Conservation (phyloP, 2,797 vertebrate species). For the Threskiornis aethiopicus region DNA sequence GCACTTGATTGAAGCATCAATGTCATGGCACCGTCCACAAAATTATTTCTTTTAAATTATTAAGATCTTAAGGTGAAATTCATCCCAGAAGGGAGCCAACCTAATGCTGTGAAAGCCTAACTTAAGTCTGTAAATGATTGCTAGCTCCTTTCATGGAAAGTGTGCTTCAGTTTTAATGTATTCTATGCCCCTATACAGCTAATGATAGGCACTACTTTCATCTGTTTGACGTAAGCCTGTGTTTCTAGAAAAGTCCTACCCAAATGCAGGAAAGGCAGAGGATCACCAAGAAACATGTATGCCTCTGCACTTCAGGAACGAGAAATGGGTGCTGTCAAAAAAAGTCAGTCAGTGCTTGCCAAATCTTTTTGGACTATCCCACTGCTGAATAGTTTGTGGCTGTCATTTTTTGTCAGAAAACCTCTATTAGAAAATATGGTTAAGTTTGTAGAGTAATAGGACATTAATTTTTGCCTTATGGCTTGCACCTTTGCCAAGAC, state of each 20-base stretch:
- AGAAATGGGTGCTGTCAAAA: background rate
- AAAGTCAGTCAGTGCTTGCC: background rate
- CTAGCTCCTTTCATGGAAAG: background rate
- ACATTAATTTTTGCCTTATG: background rate
- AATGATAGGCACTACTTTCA: background rate
- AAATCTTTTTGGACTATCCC: background rate
- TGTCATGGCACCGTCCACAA: background rate
- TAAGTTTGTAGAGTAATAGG: background rate
- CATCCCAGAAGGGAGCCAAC: background rate
- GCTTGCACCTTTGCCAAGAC: background rate
- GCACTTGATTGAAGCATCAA: background rate
- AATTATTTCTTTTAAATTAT: background rate
- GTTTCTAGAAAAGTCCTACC: background rate
- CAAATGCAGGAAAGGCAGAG: background rate
- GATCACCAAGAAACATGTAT: background rate
- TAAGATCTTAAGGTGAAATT: conserved; percentile 6
- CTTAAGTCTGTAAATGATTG: background rate
- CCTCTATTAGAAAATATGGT: background rate
- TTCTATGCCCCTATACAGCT: background rate
- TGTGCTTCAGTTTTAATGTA: background rate
- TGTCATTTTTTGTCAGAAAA: background rate
- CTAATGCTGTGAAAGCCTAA: background rate
- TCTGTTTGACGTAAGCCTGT: background rate
- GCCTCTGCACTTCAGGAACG: background rate
- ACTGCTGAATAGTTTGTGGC: background rate